Percentiles rank a stretch among this genome's conserved stretches.
phyloP scores from a whole-genome alignment of 2,888 invertebrate genomes.

The Lasioglossum leucozonium region DNA sequence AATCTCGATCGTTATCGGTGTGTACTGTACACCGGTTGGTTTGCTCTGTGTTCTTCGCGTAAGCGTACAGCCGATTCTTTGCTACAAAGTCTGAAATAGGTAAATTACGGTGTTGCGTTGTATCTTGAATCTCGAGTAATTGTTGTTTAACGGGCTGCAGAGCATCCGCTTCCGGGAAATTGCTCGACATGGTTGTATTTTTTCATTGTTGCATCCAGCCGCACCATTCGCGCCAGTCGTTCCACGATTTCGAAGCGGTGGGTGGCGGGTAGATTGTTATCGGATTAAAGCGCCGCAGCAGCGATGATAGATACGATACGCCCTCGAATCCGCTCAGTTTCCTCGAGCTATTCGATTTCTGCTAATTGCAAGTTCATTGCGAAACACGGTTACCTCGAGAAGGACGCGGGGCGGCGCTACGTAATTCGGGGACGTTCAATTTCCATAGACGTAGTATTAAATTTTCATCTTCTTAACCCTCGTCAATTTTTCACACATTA shows the following conservation, averaged over 20 bases:
- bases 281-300: not conserved
- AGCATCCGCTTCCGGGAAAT: conserved; percentile 16
- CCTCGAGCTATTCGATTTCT: not conserved
- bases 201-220: not conserved
- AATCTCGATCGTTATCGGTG: not conserved
- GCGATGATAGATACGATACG: not conserved
- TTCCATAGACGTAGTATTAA: not conserved
- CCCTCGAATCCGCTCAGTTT: not conserved
- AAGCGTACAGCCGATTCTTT: conserved; percentile 56
- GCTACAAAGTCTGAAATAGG: conserved; percentile 57
- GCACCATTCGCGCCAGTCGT: not conserved
- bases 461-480: no score
- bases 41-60: conserved; percentile 53
- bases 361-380: not conserved
- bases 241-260: not conserved
- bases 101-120: conserved; percentile 59
- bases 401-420: not conserved
- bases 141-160: not conserved
- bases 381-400: not conserved
- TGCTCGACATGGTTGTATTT: not conserved
- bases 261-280: not conserved
- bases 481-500: not conserved
- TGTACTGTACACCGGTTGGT: conserved; percentile 13
- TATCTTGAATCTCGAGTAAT: conserved; percentile 31
- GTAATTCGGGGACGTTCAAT: not conserved